Evolutionary conservation across 2,888 invertebrate species (phyloP), one percentile per base, ranked within the genome.

Genomic region (Tetheella fluctuosa): DNA sequence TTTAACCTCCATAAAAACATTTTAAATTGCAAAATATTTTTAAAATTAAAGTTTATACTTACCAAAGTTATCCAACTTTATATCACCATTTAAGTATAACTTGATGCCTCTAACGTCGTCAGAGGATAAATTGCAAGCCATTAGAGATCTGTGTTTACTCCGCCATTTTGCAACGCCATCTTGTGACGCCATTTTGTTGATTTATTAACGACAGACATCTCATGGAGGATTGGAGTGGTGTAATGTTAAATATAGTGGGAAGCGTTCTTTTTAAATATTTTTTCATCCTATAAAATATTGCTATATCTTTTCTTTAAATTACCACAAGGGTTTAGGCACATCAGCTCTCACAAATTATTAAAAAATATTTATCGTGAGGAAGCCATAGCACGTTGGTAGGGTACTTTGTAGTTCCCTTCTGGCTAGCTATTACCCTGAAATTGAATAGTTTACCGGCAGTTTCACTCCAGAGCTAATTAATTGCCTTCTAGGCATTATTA

Each of bases 161-260:
- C 64, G 64, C 65, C 59, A 64, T 69, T 64, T 66, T 63, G 58
- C 59, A 55, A 25, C 62, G 69, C 71, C 72, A 74, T 73, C 59
- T 74, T 71, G 64, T 52, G 58, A 56, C 62, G 64, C 68, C 70
- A 70, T 70, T 59, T 69, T 69, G 65, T 56, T 59, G 57, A 61
- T 59, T 65, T 66, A 65, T 71, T 70, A 66, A 68, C 63, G 58
- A 48, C 63, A n/a, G 69, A 72, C 70, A 73, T 75, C 70, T 70
- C 61, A 61, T 61, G 64, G n/a, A 20, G 57, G 66, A 62, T 66
- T 64, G 58, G 56, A 59, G 63, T 17, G 72, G 69, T 69, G 69
- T 74, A 65, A 63, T 64, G 66, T 71, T 69, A 69, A 70, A 69
- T 73, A 65, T 61, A 34, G 13, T 13, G 34, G 17, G 20, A 17